A percentile compares a stretch with the other conserved stretches of the same genome.
These are phyloP conservation scores for Heliconius eleuchia DNA, from an alignment of 1,140 invertebrate genomes.

Conservation along the genomic window DNA sequence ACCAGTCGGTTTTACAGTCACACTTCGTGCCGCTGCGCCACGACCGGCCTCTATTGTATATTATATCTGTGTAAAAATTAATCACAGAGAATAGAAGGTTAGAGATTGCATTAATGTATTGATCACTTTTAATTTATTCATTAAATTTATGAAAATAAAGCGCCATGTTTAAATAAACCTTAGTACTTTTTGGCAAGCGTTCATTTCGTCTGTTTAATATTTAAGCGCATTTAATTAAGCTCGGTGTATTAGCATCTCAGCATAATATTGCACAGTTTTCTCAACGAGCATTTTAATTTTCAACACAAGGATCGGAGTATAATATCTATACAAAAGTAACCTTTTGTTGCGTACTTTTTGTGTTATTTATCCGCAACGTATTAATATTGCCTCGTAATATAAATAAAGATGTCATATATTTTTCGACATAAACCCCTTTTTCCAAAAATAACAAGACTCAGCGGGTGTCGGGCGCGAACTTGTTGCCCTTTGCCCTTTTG, in stretches of 20 bases:
- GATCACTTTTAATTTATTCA: neutral
- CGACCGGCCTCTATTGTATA: too few species aligned
- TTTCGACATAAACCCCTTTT: conserved; percentile 63
- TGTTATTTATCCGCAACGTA: neutral
- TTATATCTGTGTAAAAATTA: neutral
- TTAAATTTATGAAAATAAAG: neutral
- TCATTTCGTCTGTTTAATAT: conserved; percentile 18
- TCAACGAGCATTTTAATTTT: conserved; percentile 8
- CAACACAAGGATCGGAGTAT: conserved; percentile 10
- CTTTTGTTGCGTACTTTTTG: neutral
- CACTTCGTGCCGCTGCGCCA: too few species aligned
- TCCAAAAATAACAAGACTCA: conserved; percentile 57
- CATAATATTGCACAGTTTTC: conserved; percentile 16
- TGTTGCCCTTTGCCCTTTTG: conserved; percentile 71
- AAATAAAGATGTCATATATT: conserved; percentile 65
- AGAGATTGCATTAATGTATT: neutral
- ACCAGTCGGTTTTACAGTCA: too few species aligned
- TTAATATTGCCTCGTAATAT: neutral
- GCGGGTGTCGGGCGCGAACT: conserved; percentile 69
- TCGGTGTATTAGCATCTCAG: conserved; percentile 18
- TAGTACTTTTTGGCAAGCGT: conserved; percentile 6
- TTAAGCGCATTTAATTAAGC: conserved; percentile 29
- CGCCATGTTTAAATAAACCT: neutral
- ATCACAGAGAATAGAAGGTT: neutral
- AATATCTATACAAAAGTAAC: neutral